These are phyloP conservation scores for Acleris emargana DNA, from an alignment of 2,888 invertebrate genomes.

Conservation along the genomic window DNA sequence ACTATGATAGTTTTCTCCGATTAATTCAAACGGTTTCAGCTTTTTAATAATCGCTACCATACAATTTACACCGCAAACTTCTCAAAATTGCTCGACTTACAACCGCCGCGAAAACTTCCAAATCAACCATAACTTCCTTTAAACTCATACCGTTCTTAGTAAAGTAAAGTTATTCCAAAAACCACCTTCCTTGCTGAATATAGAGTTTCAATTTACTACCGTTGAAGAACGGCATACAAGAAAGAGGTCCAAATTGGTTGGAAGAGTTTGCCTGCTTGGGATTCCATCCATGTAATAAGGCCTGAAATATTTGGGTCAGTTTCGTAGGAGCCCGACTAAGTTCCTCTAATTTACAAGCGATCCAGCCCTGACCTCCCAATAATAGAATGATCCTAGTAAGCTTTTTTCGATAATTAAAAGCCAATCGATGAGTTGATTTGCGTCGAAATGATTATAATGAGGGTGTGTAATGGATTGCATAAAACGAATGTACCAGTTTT, in stretches of 20 bases:
- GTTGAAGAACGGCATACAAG: background rate
- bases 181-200: background rate
- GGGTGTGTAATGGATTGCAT: no score
- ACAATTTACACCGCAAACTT: slow-evolving; percentile 45
- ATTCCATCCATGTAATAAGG: slow-evolving; percentile 47
- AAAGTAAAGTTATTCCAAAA: background rate
- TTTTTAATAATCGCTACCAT: slow-evolving; percentile 18
- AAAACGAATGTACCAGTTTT: no score
- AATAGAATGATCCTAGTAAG: slow-evolving; percentile 41
- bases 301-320: slow-evolving; percentile 57
- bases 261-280: slow-evolving; percentile 47
- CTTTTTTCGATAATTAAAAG: slow-evolving; percentile 46
- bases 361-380: slow-evolving; percentile 39
- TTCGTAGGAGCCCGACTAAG: slow-evolving; percentile 48
- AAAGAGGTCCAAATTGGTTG: slow-evolving; percentile 49
- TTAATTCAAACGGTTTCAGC: background rate
- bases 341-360: slow-evolving; percentile 50
- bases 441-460: no score
- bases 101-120: slow-evolving; percentile 43
- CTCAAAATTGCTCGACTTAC: slow-evolving; percentile 46
- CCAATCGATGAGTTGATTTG: slow-evolving; percentile 29
- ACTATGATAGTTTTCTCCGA: background rate
- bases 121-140: background rate
- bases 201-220: background rate
- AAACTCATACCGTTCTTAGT: background rate